These are phyloP conservation scores for Philereme vetulata DNA, from an alignment of 2,888 invertebrate species.

Conservation along the genomic window DNA sequence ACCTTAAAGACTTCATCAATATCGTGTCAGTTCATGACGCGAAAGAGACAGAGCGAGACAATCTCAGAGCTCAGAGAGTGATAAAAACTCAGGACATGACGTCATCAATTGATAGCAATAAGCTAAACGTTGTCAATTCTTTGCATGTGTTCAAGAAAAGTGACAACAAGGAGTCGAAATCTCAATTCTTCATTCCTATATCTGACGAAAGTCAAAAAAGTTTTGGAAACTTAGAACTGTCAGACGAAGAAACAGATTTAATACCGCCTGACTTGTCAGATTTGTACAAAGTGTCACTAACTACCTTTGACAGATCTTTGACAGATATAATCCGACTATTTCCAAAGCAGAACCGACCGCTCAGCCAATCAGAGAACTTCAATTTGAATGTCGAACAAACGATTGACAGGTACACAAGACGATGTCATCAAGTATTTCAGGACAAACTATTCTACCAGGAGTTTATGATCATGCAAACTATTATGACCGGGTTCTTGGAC, in stretches of 20 bases:
- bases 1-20: slow-evolving; percentile 69
- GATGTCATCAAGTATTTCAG: slow-evolving; percentile 79
- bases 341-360: slow-evolving; percentile 75
- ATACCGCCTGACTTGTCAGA: slow-evolving; percentile 66
- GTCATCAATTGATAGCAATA: slow-evolving; percentile 73
- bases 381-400: slow-evolving; percentile 71
- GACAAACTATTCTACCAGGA: slow-evolving; percentile 78
- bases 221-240: slow-evolving; percentile 70
- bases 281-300: slow-evolving; percentile 59
- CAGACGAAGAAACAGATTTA: slow-evolving; percentile 68
- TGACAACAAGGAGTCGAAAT: slow-evolving; percentile 74
- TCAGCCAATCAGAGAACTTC: slow-evolving; percentile 79
- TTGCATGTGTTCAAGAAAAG: slow-evolving; percentile 74
- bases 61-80: slow-evolving; percentile 57
- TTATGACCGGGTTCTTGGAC: slow-evolving; percentile 64
- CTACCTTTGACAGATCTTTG: slow-evolving; percentile 66
- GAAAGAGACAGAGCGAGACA: slow-evolving; percentile 67
- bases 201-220: slow-evolving; percentile 63
- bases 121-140: slow-evolving; percentile 68
- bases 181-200: slow-evolving; percentile 78
- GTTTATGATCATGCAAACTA: slow-evolving; percentile 66
- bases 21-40: slow-evolving; percentile 61
- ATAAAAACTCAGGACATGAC: slow-evolving; percentile 65
- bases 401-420: slow-evolving; percentile 73
- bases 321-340: slow-evolving; percentile 69